phyloP scores from a whole-genome alignment of 1,140 invertebrate species.

The Drosophila arizonae region DNA sequence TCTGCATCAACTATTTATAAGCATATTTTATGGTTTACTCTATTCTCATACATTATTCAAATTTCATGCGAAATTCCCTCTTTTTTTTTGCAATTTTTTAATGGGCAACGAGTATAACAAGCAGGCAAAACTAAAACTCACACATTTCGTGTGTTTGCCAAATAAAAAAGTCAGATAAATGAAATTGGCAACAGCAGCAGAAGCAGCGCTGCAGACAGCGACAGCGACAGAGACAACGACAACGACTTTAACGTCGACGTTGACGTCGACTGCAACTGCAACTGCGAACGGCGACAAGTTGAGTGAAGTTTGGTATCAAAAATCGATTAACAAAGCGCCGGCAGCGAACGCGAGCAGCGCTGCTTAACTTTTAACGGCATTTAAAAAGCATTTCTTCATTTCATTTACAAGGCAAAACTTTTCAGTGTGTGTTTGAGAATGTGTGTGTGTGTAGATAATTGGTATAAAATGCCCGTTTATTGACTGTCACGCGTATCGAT shows the following conservation, averaged over 20 bases:
- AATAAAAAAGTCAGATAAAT: slow-evolving; percentile 67
- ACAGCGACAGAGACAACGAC: slow-evolving; percentile 5
- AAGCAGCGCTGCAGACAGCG: slow-evolving; percentile 29
- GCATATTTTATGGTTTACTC: not conserved
- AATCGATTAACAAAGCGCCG: slow-evolving; percentile 75
- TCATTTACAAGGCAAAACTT: slow-evolving; percentile 53
- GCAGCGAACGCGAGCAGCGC: slow-evolving; percentile 50
- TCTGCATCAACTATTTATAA: too few relatives aligned
- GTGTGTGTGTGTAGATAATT: slow-evolving; percentile 59
- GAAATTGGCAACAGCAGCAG: slow-evolving; percentile 70
- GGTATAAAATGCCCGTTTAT: slow-evolving; percentile 75
- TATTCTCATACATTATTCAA: not conserved
- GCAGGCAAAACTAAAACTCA: slow-evolving; percentile 56
- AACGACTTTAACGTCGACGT: too few relatives aligned
- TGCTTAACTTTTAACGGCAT: slow-evolving; percentile 60
- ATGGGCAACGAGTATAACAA: not conserved
- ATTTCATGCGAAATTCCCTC: not conserved
- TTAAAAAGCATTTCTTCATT: slow-evolving; percentile 66
- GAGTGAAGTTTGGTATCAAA: slow-evolving; percentile 69
- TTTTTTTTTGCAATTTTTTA: not conserved
- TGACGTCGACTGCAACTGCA: slow-evolving; percentile 1
- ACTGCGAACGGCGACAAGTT: slow-evolving; percentile 45
- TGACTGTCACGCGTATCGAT: slow-evolving; percentile 76
- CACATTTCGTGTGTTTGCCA: slow-evolving; percentile 54
- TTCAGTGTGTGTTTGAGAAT: slow-evolving; percentile 20